Conservation (phyloP, 1,140 invertebrate species). For the Asbolus verrucosus region DNA sequence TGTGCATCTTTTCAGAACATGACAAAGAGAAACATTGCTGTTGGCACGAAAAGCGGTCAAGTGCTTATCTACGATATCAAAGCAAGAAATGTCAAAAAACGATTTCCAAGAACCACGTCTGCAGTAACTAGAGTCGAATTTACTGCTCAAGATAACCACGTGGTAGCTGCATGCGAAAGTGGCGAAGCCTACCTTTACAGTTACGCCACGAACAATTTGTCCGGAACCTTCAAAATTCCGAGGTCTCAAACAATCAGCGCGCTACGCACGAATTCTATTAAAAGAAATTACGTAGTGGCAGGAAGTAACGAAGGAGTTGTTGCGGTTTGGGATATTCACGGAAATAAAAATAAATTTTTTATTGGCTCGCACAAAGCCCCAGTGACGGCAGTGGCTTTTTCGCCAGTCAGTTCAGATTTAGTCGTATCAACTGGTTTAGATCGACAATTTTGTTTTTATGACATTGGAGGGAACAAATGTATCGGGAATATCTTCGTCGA, state of each 20-base stretch:
- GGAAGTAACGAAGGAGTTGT: slow-evolving; percentile 62
- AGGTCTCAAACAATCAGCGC: slow-evolving; percentile 58
- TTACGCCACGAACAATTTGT: slow-evolving; percentile 54
- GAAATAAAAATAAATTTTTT: slow-evolving; percentile 54
- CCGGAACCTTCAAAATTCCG: slow-evolving; percentile 56
- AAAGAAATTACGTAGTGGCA: slow-evolving; percentile 56
- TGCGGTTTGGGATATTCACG: slow-evolving; percentile 62
- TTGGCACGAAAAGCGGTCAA: slow-evolving; percentile 60
- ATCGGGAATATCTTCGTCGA: slow-evolving; percentile 54
- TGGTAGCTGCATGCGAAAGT: slow-evolving; percentile 58
- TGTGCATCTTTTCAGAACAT: slow-evolving; percentile 62
- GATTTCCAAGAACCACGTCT: slow-evolving; percentile 54
- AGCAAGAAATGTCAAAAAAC: slow-evolving; percentile 54
- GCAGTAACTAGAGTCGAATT: slow-evolving; percentile 56
- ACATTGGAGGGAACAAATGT: slow-evolving; percentile 53
- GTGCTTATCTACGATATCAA: slow-evolving; percentile 63
- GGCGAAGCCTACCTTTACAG: slow-evolving; percentile 60
- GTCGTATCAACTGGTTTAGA: slow-evolving; percentile 59
- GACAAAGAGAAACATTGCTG: slow-evolving; percentile 60
- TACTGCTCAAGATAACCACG: slow-evolving; percentile 60
- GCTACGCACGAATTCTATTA: slow-evolving; percentile 57
- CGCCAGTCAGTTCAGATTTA: slow-evolving; percentile 57
- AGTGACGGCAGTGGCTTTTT: slow-evolving; percentile 58
- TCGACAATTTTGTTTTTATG: slow-evolving; percentile 59
- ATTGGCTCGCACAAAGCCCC: slow-evolving; percentile 58